Evolutionary conservation across 2,797 vertebrate species (phyloP).

Genomic region (Anguilla pacifica): DNA sequence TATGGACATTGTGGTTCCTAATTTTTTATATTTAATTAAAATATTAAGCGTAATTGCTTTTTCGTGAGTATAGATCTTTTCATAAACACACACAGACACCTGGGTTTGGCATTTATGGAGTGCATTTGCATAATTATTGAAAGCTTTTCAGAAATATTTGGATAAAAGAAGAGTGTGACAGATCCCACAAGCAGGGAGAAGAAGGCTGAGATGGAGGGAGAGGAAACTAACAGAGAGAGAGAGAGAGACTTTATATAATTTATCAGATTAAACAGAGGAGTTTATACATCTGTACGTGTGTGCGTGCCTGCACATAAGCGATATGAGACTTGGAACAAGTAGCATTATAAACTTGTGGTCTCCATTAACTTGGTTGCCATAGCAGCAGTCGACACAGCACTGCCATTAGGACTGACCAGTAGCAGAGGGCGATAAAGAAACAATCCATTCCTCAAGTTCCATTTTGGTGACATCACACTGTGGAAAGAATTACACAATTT

Average conservation of each 20-base stretch:
- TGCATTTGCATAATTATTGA: neutral
- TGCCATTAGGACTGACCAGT: conserved; percentile 24
- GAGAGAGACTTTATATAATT: neutral
- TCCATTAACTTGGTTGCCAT: neutral
- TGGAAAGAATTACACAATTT: conserved; percentile 49
- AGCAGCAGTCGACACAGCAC: conserved; percentile 38
- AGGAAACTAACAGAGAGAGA: neutral
- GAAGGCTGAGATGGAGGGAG: neutral
- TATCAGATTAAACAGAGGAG: conserved; percentile 3
- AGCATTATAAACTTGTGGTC: neutral
- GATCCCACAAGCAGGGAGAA: neutral
- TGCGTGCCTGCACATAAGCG: neutral
- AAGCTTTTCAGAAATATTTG: neutral
- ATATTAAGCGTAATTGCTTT: neutral
- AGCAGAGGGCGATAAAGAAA: conserved; percentile 49
- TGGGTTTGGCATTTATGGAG: neutral
- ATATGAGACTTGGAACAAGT: neutral
- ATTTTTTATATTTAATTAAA: neutral
- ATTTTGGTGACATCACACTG: conserved; percentile 42
- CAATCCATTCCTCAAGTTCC: conserved; percentile 33
- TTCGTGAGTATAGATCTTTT: neutral
- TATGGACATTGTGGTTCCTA: neutral
- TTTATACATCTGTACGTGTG: neutral
- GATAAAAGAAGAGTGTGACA: neutral
- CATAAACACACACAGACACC: neutral